Conservation (phyloP, 2,113 vertebrate species). For the Entomyzon cyanotis region DNA sequence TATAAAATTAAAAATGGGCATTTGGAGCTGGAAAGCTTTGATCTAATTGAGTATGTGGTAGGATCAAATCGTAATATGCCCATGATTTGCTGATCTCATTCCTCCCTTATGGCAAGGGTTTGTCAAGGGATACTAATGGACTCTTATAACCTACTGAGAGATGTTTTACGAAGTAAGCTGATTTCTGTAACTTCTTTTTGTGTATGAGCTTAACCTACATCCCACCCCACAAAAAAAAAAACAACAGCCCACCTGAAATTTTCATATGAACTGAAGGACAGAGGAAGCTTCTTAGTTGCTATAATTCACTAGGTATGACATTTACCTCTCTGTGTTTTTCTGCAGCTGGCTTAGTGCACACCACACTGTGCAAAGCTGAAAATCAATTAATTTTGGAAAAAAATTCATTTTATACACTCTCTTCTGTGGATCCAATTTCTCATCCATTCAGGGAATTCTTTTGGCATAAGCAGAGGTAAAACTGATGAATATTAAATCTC, state of each 20-base stretch:
- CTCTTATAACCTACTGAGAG: background rate
- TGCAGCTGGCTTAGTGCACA: slow-evolving; percentile 2
- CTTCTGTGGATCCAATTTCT: background rate
- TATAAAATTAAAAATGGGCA: slow-evolving; percentile 56
- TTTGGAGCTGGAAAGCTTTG: slow-evolving; percentile 50
- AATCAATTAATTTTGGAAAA: slow-evolving; percentile 47
- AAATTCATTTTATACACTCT: slow-evolving; percentile 26
- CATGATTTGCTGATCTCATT: slow-evolving; percentile 35
- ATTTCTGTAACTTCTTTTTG: background rate
- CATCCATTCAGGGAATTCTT: slow-evolving; percentile 36
- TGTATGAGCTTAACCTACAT: background rate
- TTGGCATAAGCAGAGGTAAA: slow-evolving; percentile 14
- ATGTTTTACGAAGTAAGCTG: background rate
- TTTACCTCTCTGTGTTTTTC: background rate
- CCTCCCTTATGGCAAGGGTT: slow-evolving; percentile 34
- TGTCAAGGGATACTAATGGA: slow-evolving; percentile 40
- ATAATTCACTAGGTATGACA: background rate
- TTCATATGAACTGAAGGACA: background rate
- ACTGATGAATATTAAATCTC: slow-evolving; percentile 27
- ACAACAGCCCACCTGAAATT: background rate
- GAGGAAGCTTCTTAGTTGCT: background rate
- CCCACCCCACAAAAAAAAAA: fast-evolving
- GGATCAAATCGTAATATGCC: slow-evolving; percentile 33
- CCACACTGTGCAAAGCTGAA: background rate
- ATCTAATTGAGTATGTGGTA: slow-evolving; percentile 42